These are phyloP conservation scores for Mormoops blainvillei DNA, from an alignment of 2,113 vertebrate species.

Conservation along the genomic window DNA sequence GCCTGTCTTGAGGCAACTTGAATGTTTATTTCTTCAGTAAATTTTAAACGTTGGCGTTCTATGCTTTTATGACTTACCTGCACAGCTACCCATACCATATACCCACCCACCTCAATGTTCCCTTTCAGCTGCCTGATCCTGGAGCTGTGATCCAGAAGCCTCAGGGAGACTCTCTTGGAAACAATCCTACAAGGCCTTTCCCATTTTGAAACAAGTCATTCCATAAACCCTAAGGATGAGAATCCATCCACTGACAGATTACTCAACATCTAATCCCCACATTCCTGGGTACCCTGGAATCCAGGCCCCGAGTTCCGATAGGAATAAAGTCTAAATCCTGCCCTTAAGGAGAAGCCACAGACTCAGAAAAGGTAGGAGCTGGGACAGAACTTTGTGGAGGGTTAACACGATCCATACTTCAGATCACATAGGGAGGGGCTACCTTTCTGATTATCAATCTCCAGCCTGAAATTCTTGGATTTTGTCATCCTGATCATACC, in stretches of 20 bases:
- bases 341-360: background rate
- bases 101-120: background rate
- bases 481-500: background rate
- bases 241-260: background rate
- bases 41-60: background rate
- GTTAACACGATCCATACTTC: background rate
- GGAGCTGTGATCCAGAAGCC: background rate
- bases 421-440: background rate
- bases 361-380: background rate
- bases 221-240: background rate
- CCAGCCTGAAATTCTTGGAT: background rate
- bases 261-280: background rate
- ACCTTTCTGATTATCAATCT: background rate
- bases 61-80: background rate
- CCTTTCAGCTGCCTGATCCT: background rate
- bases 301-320: background rate
- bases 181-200: background rate
- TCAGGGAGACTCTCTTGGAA: background rate
- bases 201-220: background rate
- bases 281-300: background rate
- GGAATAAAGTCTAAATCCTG: background rate
- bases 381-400: background rate
- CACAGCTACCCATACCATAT: background rate
- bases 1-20: background rate
- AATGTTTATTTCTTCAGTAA: background rate